Conservation (phyloP, 2,888 invertebrate genomes). For the Volucella inanis region DNA sequence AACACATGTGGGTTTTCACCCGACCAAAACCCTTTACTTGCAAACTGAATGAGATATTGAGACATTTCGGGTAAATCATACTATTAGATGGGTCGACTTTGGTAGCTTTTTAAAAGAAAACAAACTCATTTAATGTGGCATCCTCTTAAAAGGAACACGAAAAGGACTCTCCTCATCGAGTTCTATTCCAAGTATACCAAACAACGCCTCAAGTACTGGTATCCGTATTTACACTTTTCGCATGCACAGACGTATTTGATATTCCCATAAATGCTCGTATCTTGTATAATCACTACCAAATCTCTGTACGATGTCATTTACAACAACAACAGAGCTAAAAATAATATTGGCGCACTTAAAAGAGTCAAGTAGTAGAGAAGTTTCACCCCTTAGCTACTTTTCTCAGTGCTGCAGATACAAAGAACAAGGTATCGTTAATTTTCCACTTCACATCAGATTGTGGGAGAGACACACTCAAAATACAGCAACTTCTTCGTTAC, state of each 20-base stretch:
- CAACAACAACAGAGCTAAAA: conserved; percentile 41
- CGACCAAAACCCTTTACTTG: too few relatives aligned
- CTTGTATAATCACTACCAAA: conserved; percentile 49
- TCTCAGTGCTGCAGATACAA: conserved; percentile 33
- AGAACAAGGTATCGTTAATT: conserved; percentile 60
- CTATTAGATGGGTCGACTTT: too few relatives aligned
- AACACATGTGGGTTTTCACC: too few relatives aligned
- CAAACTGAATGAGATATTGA: too few relatives aligned
- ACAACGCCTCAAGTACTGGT: too few relatives aligned
- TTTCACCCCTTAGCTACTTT: background rate
- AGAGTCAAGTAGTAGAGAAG: conserved; percentile 30
- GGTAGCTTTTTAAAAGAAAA: too few relatives aligned
- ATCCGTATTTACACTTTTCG: background rate
- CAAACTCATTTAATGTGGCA: too few relatives aligned
- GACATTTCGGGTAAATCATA: too few relatives aligned
- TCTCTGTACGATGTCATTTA: conserved; percentile 40
- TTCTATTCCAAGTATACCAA: too few relatives aligned
- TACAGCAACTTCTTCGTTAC: conserved; percentile 22
- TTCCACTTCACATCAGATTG: conserved; percentile 56
- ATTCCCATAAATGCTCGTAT: conserved; percentile 27
- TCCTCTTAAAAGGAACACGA: too few relatives aligned
- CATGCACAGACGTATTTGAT: conserved; percentile 24
- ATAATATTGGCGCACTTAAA: conserved; percentile 50
- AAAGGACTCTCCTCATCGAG: too few relatives aligned
- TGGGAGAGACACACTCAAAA: conserved; percentile 13